Evolutionary conservation across 2,888 invertebrate species (phyloP), one percentile per base, ranked within the genome.

Genomic region (Pediacus dermestoides): DNA sequence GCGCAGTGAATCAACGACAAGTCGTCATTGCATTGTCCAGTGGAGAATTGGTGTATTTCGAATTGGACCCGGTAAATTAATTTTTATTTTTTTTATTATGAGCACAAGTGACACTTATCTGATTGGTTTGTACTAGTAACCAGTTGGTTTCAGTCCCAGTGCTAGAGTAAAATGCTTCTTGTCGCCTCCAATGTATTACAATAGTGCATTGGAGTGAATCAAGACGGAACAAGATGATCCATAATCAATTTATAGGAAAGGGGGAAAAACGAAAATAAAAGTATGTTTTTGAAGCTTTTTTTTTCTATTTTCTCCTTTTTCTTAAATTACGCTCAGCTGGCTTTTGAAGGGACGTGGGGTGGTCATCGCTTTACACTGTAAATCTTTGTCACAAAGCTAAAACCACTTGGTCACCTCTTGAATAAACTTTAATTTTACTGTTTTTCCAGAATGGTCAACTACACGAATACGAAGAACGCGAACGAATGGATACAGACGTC

Each of bases 21-120:
- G 96, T 99, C 16, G 96, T 97, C 1, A 97, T 99, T 48, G 96
- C 99, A 1, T 73, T 99, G 28, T 91, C 93, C 21, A 97, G 96
- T 2, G 93, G 96, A 22, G 99, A 99, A 74, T 75, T 99, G 42
- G 95, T 99, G 26, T 99, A 97, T 73, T 99, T 99, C 68, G 97
- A 99, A 76, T 93, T 99, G 94, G 97, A 99, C 70, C 88, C 93
- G 53, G 94, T 95, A 79, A 83, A 88, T 76, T 27, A 15, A 10
- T 39, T 9, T 26, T 36, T 35, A 31, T 57, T 42, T 39, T 36
- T 36, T 35, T 41, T 28, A 32, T 34, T 28, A 16, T 15, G 4
- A 14, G 12, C 30, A 7, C 25, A 8, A 15, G 11, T 32, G 25
- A 30, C 36, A 14, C 33, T 42, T 14, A 39, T 48, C 30, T 40